Evolutionary conservation across 2,888 invertebrate genomes (phyloP).

Genomic region (Auanema freiburgensis): DNA sequence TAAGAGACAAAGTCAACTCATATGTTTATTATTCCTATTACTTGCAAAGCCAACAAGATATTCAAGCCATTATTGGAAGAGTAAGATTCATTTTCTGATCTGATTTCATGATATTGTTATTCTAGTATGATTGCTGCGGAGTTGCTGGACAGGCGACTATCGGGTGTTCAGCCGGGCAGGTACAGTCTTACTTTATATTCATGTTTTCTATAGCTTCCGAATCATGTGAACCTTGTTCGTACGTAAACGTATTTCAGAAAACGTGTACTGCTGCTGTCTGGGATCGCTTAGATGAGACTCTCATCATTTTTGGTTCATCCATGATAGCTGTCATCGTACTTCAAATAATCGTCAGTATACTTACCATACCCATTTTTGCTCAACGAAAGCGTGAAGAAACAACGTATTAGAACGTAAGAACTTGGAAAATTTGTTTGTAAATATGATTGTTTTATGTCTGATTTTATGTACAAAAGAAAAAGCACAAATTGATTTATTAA

Average conservation of each 20-base stretch:
- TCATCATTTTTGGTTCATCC: constrained; percentile 48
- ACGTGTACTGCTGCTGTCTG: constrained; percentile 53
- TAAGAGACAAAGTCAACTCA: constrained; percentile 36
- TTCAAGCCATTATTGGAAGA: constrained; percentile 32
- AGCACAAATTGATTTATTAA: too few relatives aligned
- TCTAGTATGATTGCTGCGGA: constrained; percentile 55
- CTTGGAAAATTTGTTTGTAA: too few relatives aligned
- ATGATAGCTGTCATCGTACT: constrained; percentile 37
- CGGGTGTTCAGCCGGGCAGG: constrained; percentile 26
- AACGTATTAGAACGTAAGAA: too few relatives aligned
- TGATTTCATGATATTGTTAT: not conserved
- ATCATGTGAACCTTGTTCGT: not conserved
- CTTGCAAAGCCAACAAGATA: constrained; percentile 31
- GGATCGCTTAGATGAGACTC: constrained; percentile 55
- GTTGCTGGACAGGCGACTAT: constrained; percentile 31
- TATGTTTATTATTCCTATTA: constrained; percentile 42
- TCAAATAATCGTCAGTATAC: constrained; percentile 27
- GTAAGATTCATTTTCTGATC: constrained; percentile 17
- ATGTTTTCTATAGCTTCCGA: not conserved
- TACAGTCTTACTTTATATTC: not conserved
- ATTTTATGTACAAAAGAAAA: too few relatives aligned
- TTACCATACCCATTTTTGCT: constrained; percentile 30
- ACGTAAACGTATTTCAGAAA: constrained; percentile 24
- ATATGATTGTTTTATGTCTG: too few relatives aligned
- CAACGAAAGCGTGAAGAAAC: constrained; percentile 25